A percentile compares a stretch with the other conserved stretches of the same genome.
phyloP scores from a whole-genome alignment of 2,113 vertebrate species.

The Heliornis fulica region DNA sequence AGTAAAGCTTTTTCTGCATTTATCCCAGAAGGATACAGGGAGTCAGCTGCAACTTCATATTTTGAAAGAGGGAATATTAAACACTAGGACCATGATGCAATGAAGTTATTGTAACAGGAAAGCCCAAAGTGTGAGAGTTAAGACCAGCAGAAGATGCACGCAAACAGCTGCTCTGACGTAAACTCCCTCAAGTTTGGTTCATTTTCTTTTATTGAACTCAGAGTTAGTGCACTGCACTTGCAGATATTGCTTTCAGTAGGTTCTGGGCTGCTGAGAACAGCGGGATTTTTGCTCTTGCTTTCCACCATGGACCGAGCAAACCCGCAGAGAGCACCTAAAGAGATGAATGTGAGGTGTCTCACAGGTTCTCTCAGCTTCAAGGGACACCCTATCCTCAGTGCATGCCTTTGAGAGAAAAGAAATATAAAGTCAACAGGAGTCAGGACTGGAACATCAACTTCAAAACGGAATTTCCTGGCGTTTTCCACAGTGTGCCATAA shows the following conservation, averaged over 20 bases:
- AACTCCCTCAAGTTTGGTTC: slow-evolving; percentile 22
- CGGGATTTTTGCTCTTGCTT: neutral
- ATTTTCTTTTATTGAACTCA: neutral
- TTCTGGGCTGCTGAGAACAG: neutral
- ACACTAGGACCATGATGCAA: slow-evolving; percentile 30
- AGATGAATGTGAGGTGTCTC: neutral
- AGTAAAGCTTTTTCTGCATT: slow-evolving; percentile 43
- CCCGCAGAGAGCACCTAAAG: neutral
- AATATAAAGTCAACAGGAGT: slow-evolving; percentile 5
- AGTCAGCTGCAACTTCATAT: slow-evolving; percentile 66
- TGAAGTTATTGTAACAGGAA: slow-evolving; percentile 47
- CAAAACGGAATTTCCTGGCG: slow-evolving; percentile 36
- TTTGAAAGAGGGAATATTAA: slow-evolving; percentile 65
- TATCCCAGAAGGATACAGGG: slow-evolving; percentile 62
- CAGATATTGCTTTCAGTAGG: neutral
- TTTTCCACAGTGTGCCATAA: neutral
- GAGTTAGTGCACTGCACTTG: neutral
- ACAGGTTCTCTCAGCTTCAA: neutral
- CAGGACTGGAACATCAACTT: neutral
- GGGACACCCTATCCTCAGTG: neutral
- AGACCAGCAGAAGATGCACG: slow-evolving; percentile 26
- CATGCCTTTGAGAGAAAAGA: neutral
- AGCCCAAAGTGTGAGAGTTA: slow-evolving; percentile 45
- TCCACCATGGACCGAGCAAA: neutral
- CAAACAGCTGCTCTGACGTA: slow-evolving; percentile 41